A percentile compares a stretch with the other conserved stretches of the same genome.
phyloP scores from a whole-genome alignment of 92 coral and sea anemone genomes.

The Meandrina meandrites region DNA sequence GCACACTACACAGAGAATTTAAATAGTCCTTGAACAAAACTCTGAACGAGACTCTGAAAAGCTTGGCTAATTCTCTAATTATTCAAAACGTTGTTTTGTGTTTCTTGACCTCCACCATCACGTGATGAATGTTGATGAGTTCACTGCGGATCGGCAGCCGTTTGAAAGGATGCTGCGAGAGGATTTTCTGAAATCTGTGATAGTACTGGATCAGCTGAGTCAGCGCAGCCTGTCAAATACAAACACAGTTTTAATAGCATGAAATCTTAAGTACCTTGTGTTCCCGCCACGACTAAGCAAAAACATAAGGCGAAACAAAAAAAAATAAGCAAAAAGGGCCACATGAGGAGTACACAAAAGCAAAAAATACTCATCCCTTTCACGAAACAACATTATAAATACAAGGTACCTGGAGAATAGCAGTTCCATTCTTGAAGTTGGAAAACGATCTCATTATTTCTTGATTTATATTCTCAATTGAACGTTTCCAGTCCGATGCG shows the following conservation, averaged over 20 bases:
- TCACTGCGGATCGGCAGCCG: constrained; percentile 96
- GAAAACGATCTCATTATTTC: constrained; percentile 98
- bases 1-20: not conserved
- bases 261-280: not conserved
- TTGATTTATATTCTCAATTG: constrained; percentile 92
- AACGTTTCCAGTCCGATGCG: constrained; percentile 98
- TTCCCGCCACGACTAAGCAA: too few species aligned
- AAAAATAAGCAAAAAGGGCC: not conserved
- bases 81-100: constrained; percentile 95
- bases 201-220: constrained; percentile 97
- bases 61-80: not conserved
- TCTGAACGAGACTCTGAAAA: not conserved
- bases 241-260: not conserved
- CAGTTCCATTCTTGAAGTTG: constrained; percentile 95
- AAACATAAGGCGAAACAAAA: not conserved
- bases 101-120: constrained; percentile 99
- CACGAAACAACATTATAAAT: not conserved
- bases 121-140: constrained; percentile 95
- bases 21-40: not conserved
- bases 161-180: constrained; percentile 96
- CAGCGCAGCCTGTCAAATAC: constrained; percentile 78
- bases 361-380: not conserved
- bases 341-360: not conserved
- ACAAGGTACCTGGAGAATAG: constrained; percentile 84
- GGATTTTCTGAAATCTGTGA: constrained; percentile 97